phyloP scores from a whole-genome alignment of 2,113 vertebrate species.

The Pongo abelii region DNA sequence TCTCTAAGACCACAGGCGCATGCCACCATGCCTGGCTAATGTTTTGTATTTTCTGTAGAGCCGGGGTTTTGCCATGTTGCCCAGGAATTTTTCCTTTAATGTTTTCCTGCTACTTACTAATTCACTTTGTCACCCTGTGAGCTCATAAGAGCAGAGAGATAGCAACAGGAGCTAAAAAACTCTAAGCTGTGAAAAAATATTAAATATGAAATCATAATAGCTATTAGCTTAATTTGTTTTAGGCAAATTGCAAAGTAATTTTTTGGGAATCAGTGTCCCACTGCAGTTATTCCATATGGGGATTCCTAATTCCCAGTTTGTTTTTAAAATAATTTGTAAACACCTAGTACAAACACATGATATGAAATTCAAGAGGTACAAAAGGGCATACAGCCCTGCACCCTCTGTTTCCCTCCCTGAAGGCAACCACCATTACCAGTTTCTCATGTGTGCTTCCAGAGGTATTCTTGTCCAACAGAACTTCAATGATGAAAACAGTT shows the following conservation, averaged over 20 bases:
- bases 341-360: not conserved
- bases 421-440: not conserved
- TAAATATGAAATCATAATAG: not conserved
- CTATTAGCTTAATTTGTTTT: not conserved
- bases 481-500: not conserved
- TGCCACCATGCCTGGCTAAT: not conserved
- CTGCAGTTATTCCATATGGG: not conserved
- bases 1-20: no score
- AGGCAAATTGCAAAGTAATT: not conserved
- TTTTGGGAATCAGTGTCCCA: not conserved
- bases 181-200: not conserved
- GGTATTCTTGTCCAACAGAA: not conserved
- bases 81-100: not conserved
- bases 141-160: not conserved
- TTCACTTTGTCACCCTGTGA: not conserved
- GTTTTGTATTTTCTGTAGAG: no score
- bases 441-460: not conserved
- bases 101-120: not conserved
- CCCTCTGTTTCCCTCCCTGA: not conserved
- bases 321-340: not conserved
- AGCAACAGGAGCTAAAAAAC: not conserved
- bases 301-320: not conserved
- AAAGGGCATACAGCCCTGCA: not conserved
- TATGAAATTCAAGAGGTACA: not conserved
- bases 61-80: no score